Base-by-base conservation (phyloP, 2,113 vertebrate genomes). In the Pomatostomus ruficeps region DNA sequence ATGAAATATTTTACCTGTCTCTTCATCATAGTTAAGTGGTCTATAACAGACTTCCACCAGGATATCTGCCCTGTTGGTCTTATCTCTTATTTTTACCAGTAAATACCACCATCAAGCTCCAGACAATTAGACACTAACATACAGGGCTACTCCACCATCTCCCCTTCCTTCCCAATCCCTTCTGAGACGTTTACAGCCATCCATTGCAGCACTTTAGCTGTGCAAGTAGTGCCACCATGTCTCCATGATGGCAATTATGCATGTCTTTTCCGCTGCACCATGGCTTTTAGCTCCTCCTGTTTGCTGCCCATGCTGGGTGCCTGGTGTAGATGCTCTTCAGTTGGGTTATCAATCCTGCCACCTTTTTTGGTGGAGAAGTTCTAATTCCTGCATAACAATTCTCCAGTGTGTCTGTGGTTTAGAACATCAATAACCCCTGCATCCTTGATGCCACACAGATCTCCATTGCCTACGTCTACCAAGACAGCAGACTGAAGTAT, bases 151-250 rank as follows among this genome's bases (percentile, higher is more conserved):
- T 45, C 20, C 23, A 59, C 9, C 23, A 59, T 12, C 20, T 58
- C 19, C 18, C 4, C 10, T 66, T 66, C 10, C 33, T 38, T 51
- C 23, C 12, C 23, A 66, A 5, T 38, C 7, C 23, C 7, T 58
- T 73, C 20, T 66, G 33, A 58, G 66, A 66, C 51, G 6, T 38
- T 43, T 51, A 33, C 12, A 73, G 42, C 33, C 26, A 33, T 28
- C 36, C 28, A 45, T 6, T 45, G 26, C 6, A 5, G 19, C 36
- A 24, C 4, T 28, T 45, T 33, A 58, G 19, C 9, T 57, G 23
- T 43, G 19, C 14, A 36, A 36, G 10, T 28, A 66, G 40, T 17
- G 15, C 23, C 43, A 43, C 15, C 14, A 36, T 0, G 0, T 51
- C 33, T 51, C 36, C 9, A 23, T 51, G 14, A 73, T 24, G 36